Evolutionary conservation across 2,113 vertebrate species (phyloP), one percentile per base, ranked within the genome.

Genomic region (Lampris incognitus): DNA sequence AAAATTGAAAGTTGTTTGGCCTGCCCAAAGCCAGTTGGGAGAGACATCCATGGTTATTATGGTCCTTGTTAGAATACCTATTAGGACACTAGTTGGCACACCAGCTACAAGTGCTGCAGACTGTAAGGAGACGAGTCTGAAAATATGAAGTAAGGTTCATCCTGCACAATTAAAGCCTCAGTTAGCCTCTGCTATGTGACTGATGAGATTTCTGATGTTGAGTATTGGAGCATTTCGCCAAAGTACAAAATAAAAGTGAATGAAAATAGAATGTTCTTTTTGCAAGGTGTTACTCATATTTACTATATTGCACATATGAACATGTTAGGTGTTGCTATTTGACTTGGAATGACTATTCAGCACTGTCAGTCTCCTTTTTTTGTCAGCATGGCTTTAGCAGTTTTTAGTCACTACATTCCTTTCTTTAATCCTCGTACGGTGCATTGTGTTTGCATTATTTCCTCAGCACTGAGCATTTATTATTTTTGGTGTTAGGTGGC

Each of bases 1-100:
- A 8, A 54, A 69, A 72, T 37, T 48, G 52, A 58, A 84, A 74
- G 77, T 86, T 84, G 80, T 89, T 88, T 88, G 77, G 70, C 72
- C 66, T 48, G 37, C 59, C 61, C 11, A 39, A 39, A 78, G 74
- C 40, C 87, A 79, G 77, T 78, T 74, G 87, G 81, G 84, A 91
- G 83, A 79, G n/a, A 85, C 84, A 85, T 76, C 50, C 85, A 88
- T 91, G 90, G 87, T 84, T 90, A 24, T 24, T 24, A 81, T 81
- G 38, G 37, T 62, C 66, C 83, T 84, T 71, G 64, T 78, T 66
- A 74, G 39, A 71, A 74, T 63, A 74, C 65, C 81, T 82, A 67
- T 70, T 24, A 77, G 76, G 73, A 67, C 70, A 86, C 66, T 59
- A 73, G 75, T 75, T 88, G 78, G 60, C 85, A 76, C 73, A 49